These are phyloP conservation scores for Podarcis siculus DNA, from an alignment of 2,797 vertebrate species.

Conservation along the genomic window DNA sequence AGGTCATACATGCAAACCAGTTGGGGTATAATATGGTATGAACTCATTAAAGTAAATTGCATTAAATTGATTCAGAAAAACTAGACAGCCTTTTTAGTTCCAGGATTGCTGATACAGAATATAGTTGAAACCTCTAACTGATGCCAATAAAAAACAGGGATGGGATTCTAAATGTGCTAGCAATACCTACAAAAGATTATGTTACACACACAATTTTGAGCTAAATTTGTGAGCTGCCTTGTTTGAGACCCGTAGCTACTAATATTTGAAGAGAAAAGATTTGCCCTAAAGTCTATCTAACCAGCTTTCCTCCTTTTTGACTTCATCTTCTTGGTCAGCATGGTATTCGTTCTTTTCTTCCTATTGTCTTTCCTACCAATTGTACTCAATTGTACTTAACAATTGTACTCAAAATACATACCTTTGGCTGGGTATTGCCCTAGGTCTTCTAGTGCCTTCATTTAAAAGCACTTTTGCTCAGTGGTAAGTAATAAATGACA, in stretches of 20 bases:
- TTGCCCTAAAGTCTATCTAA: neutral
- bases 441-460: neutral
- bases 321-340: neutral
- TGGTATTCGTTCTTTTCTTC: neutral
- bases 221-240: neutral
- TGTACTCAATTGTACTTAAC: neutral
- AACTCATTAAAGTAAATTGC: neutral
- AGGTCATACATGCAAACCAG: neutral
- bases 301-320: neutral
- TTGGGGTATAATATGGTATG: neutral
- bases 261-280: neutral
- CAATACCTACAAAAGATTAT: no score
- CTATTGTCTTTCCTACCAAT: neutral
- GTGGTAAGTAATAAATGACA: neutral
- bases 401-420: neutral
- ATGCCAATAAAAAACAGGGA: neutral
- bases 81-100: neutral
- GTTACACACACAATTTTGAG: neutral
- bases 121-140: neutral
- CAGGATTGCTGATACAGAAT: neutral
- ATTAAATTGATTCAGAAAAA: neutral
- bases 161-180: neutral
- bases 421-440: neutral
- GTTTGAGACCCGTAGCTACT: neutral
- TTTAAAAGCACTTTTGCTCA: slow-evolving; percentile 1